phyloP scores from a whole-genome alignment of 2,888 invertebrate species.

The Eubasilissa splendida region DNA sequence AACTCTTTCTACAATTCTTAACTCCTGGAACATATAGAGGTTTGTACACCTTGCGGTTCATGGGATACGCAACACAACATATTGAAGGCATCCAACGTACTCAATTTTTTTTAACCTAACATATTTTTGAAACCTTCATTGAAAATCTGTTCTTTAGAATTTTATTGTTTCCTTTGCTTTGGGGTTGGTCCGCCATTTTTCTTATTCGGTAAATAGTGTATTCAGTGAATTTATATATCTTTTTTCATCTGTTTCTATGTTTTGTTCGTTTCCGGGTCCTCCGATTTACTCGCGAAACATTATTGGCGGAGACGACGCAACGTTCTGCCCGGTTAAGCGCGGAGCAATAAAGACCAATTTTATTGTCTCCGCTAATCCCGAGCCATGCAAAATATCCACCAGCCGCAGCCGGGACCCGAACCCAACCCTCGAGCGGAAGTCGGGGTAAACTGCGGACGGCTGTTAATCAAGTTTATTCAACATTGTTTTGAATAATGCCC shows the following conservation, averaged over 20 bases:
- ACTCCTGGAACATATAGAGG: too few species aligned
- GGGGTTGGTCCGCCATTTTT: neutral
- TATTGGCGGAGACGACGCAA: conserved; percentile 4
- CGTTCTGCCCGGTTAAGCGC: conserved; percentile 30
- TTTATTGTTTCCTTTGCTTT: conserved; percentile 25
- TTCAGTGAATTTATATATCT: conserved; percentile 19
- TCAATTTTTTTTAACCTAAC: too few species aligned
- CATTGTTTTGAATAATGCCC: conserved; percentile 22
- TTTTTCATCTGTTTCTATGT: conserved; percentile 10
- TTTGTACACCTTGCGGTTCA: too few species aligned
- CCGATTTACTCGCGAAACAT: conserved; percentile 10
- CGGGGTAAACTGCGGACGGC: neutral
- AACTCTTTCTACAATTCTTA: too few species aligned
- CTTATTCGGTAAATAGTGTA: conserved; percentile 14
- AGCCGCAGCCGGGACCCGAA: neutral
- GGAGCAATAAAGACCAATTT: conserved; percentile 27
- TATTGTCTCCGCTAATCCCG: conserved; percentile 25
- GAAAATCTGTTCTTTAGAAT: neutral
- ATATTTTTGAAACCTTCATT: neutral
- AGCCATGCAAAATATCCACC: conserved; percentile 8
- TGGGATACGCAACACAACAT: too few species aligned
- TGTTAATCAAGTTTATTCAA: conserved; percentile 32
- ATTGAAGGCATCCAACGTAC: too few species aligned
- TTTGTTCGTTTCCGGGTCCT: neutral
- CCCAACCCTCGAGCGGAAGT: conserved; percentile 5